Conservation (phyloP, 1,140 invertebrate genomes). For the Glossosoma conforme region DNA sequence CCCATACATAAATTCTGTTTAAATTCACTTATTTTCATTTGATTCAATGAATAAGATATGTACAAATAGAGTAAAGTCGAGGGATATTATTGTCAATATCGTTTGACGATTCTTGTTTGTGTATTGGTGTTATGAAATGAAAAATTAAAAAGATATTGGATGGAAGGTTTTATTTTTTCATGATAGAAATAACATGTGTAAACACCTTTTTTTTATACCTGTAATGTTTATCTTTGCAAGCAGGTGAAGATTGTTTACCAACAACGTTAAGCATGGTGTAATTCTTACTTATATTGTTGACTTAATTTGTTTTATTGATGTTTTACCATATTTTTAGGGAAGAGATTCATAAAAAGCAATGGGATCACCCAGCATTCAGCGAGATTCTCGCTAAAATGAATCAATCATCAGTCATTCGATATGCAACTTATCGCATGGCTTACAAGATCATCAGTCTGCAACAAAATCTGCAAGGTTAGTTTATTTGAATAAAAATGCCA, state of each 20-base stretch:
- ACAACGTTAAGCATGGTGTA: too few species aligned
- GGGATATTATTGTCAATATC: too few species aligned
- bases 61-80: too few species aligned
- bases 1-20: too few species aligned
- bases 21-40: too few species aligned
- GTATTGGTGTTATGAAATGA: too few species aligned
- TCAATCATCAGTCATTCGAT: conserved; percentile 71
- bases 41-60: too few species aligned
- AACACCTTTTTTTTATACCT: too few species aligned
- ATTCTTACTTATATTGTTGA: background rate
- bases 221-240: too few species aligned
- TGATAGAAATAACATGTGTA: too few species aligned
- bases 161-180: background rate
- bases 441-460: conserved; percentile 74
- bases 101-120: too few species aligned
- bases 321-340: conserved; percentile 16
- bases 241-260: too few species aligned
- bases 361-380: conserved; percentile 52
- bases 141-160: background rate
- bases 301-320: conserved; percentile 1
- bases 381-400: conserved; percentile 51
- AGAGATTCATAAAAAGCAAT: conserved; percentile 37
- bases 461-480: conserved; percentile 55
- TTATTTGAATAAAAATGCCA: background rate
- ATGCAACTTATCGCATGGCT: conserved; percentile 75